Evolutionary conservation across 2,797 vertebrate species (phyloP).

Genomic region (Ceryle rudis): DNA sequence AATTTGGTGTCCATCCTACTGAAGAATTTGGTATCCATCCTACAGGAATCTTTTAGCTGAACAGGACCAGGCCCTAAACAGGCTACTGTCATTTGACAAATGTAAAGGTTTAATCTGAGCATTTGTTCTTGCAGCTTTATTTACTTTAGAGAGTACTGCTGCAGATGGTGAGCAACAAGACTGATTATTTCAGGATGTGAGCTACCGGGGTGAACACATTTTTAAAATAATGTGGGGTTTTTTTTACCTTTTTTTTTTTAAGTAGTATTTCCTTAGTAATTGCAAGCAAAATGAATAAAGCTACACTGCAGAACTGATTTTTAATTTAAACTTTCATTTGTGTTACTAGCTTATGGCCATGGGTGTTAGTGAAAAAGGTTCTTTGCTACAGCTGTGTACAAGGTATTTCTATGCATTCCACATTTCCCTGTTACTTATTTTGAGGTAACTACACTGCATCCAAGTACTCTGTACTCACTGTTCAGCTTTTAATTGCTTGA

Average conservation of each 20-base stretch:
- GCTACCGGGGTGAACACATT: not conserved
- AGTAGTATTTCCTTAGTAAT: not conserved
- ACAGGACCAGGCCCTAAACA: not conserved
- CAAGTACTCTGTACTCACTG: not conserved
- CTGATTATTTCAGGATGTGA: constrained; percentile 5
- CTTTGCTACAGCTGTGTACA: not conserved
- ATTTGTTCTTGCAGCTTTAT: constrained; percentile 14
- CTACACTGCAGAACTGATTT: not conserved
- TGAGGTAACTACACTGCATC: not conserved
- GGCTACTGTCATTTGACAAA: not conserved
- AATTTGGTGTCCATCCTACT: not conserved
- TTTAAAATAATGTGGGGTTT: not conserved
- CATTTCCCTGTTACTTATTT: not conserved
- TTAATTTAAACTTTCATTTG: not conserved
- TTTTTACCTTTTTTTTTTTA: not conserved
- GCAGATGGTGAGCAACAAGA: not conserved
- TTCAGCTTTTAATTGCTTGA: not conserved
- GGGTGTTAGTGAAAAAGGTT: not conserved
- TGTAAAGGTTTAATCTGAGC: not conserved
- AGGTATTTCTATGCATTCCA: not conserved
- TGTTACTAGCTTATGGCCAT: not conserved
- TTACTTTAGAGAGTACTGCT: constrained; percentile 5
- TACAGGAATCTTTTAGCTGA: not conserved
- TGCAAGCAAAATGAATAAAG: not conserved
- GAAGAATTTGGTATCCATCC: not conserved